A percentile compares a stretch with the other conserved stretches of the same genome.
Conservation (phyloP, 2,113 vertebrate species). For the Numenius arquata region DNA sequence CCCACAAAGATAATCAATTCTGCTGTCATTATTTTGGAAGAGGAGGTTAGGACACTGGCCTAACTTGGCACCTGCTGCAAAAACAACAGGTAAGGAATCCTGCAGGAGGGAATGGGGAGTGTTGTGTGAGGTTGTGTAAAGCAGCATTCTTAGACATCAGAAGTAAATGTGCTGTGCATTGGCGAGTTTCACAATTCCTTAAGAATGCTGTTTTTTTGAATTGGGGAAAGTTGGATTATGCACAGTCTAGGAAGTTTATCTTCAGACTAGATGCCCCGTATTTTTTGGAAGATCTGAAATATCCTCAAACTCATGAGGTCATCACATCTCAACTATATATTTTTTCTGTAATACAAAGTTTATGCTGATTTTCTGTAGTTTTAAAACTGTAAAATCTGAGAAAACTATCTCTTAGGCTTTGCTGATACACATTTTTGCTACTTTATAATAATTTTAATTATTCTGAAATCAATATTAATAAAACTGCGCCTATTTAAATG, state of each 20-base stretch:
- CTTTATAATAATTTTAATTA: background rate
- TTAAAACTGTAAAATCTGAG: background rate
- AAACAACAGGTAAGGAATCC: slow-evolving; percentile 63
- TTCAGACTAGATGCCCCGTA: background rate
- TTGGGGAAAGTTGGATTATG: background rate
- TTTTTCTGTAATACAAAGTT: background rate
- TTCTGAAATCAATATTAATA: background rate
- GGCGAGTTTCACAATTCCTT: background rate
- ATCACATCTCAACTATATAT: background rate
- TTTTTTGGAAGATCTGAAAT: background rate
- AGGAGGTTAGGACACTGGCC: slow-evolving; percentile 48
- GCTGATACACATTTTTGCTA: background rate
- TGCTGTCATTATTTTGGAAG: slow-evolving; percentile 54
- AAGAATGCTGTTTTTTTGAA: background rate
- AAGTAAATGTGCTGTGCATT: background rate
- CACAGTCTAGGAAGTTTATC: background rate
- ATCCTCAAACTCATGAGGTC: background rate
- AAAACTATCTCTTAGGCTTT: background rate
- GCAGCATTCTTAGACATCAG: background rate
- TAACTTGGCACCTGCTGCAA: slow-evolving; percentile 50
- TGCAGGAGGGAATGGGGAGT: slow-evolving; percentile 5
- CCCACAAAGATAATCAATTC: slow-evolving; percentile 52
- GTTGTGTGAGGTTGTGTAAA: background rate
- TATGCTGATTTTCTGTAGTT: background rate
- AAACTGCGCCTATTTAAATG: background rate